Percentiles rank a stretch among this genome's conserved stretches.
These are phyloP conservation scores for Alosa sapidissima DNA, from an alignment of 2,797 vertebrate genomes.

Conservation along the genomic window DNA sequence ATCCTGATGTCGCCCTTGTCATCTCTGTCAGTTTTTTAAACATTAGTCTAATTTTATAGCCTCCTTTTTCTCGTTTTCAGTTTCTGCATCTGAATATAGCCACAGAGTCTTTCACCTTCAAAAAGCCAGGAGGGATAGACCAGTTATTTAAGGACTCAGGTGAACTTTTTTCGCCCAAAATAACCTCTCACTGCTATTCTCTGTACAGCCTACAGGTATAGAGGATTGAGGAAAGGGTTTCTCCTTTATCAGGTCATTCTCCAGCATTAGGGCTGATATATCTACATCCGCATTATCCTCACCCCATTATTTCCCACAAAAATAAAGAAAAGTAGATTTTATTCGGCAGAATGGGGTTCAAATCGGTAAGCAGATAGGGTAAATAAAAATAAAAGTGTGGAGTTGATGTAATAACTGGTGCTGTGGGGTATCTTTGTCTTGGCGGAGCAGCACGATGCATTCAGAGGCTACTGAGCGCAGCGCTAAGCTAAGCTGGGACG, in stretches of 20 bases:
- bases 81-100: neutral
- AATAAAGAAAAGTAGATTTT: slow-evolving; percentile 40
- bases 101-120: neutral
- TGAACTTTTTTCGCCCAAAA: neutral
- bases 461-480: slow-evolving; percentile 63
- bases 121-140: neutral
- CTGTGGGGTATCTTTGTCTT: slow-evolving; percentile 67
- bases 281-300: slow-evolving; percentile 56
- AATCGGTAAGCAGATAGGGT: slow-evolving; percentile 50
- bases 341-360: neutral
- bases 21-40: neutral
- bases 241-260: neutral
- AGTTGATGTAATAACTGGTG: slow-evolving; percentile 43
- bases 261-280: neutral
- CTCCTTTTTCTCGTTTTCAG: neutral
- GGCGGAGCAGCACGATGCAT: slow-evolving; percentile 62
- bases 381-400: slow-evolving; percentile 57
- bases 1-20: neutral
- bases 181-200: neutral
- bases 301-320: neutral
- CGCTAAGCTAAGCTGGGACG: slow-evolving; percentile 60
- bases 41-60: neutral
- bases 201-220: neutral
- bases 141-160: neutral
- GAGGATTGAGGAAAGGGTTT: neutral